A percentile compares a stretch with the other conserved stretches of the same genome.
Evolutionary conservation across 2,113 vertebrate species (phyloP).

Genomic region (Litocranius walleri): DNA sequence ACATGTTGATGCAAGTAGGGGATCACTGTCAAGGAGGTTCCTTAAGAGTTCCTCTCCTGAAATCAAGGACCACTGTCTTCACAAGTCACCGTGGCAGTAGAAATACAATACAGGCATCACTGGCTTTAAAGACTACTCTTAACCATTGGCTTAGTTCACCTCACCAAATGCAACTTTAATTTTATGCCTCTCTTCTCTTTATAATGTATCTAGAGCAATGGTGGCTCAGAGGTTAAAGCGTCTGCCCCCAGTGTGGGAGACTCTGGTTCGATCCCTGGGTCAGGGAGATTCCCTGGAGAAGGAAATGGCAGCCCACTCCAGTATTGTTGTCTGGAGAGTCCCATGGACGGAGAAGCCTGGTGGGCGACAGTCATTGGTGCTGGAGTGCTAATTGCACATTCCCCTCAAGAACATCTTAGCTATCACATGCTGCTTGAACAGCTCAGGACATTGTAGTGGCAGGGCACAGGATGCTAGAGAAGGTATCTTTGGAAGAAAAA

Average conservation of each 20-base stretch:
- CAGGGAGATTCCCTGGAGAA: too few species aligned
- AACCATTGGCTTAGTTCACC: background rate
- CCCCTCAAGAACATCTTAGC: background rate
- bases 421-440: background rate
- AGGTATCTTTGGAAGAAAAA: background rate
- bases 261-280: too few species aligned
- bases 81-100: background rate
- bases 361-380: too few species aligned
- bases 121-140: background rate
- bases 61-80: background rate
- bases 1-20: background rate
- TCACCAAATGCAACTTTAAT: background rate
- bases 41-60: background rate
- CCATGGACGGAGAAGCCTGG: too few species aligned
- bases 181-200: background rate
- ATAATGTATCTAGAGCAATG: background rate
- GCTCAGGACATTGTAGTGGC: background rate
- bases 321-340: too few species aligned
- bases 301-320: too few species aligned
- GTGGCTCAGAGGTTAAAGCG: background rate
- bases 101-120: too few species aligned
- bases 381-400: background rate
- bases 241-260: fast-evolving
- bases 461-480: background rate
- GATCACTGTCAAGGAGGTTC: background rate